Evolutionary conservation across 1,140 invertebrate species (phyloP).

Genomic region (Colletes latitarsis): DNA sequence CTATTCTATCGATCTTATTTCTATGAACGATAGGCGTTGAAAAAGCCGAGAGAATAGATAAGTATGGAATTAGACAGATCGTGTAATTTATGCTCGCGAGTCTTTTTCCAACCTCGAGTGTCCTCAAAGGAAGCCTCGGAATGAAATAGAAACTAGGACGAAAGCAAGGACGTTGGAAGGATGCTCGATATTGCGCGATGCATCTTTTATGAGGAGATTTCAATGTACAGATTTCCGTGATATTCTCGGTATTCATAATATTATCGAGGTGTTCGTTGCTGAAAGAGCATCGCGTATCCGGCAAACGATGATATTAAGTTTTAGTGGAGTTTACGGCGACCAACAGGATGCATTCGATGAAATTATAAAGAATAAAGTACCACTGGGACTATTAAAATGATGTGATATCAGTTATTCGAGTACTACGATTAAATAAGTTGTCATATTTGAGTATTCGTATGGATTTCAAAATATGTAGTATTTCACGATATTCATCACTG

Average conservation of each 20-base stretch:
- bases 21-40: no score
- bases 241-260: background rate
- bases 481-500: no score
- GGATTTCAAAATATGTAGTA: no score
- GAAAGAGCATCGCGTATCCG: background rate
- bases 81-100: constrained; percentile 10
- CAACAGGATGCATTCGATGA: no score
- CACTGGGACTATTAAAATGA: no score
- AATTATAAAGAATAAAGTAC: no score
- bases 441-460: no score
- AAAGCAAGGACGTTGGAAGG: background rate
- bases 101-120: background rate
- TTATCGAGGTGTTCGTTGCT: background rate
- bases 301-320: background rate
- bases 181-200: constrained; percentile 1
- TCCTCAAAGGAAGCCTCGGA: background rate
- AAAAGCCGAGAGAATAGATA: no score
- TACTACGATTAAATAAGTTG: no score
- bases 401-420: no score
- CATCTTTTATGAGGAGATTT: background rate
- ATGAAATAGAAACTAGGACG: background rate
- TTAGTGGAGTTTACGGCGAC: background rate
- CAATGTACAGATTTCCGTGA: background rate
- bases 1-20: no score
- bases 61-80: background rate